Base-by-base conservation (phyloP, 2,797 vertebrate genomes). In the Trichosurus vulpecula region DNA sequence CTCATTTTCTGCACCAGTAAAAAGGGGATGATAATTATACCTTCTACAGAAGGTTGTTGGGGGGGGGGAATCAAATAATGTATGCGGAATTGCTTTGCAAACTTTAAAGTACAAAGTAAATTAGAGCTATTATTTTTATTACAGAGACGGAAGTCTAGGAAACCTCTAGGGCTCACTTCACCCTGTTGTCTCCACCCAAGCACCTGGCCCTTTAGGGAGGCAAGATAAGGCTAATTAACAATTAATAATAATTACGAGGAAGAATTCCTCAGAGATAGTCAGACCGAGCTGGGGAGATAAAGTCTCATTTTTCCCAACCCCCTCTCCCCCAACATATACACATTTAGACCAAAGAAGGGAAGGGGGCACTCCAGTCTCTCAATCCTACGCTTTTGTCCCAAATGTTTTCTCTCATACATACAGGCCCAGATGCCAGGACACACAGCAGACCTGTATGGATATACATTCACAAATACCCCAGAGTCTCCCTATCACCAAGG, bases 161-260 rank as follows among this genome's bases (percentile, higher is more conserved):
- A 41, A 91, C 41, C 96, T 47, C 6, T 52, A 58, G 95, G 91
- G 30, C 81, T 55, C n/a, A 6, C 41, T 30, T 13, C 51, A 4
- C 58, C n/a, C 27, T 47, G n/a, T 41, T 25, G 74, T 54, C n/a
- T 35, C 53, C 11, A 90, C 53, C 61, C 57, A 52, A 91, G 51
- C 91, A 55, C 41, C 51, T 27, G 30, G 51, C 87, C 27, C 87
- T 87, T 51, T 90, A 66, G 90, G 93, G 92, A 94, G 94, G 57
- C n/a, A 52, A 47, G n/a, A 92, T 81, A 87, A 66, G 90, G 52
- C 93, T 94, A 96, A 97, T 96, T 91, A 98, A 96, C 97, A 96
- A 94, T 95, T 92, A 95, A 93, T 55, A 29, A 54, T 57, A 54
- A 14, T 90, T 91, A 90, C 90, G 47, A 52, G n/a, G n/a, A n/a